Base-by-base conservation (phyloP, 2,888 invertebrate genomes). In the Perithous albicinctus region DNA sequence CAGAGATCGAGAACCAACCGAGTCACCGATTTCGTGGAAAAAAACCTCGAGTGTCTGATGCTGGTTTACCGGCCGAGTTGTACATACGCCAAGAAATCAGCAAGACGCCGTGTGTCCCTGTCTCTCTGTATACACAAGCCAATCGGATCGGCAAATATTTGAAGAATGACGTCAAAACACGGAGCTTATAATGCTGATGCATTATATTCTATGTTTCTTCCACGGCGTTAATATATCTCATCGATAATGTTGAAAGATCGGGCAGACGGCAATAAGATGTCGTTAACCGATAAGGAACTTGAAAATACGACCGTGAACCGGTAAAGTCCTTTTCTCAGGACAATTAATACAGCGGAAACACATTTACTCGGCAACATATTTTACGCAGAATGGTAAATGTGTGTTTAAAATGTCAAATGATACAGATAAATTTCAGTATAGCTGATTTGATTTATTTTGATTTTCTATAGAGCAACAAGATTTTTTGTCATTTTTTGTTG, bases 141-240 rank as follows among this genome's bases (percentile, higher is more conserved):
- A 84, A 85, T 84, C 84, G 73, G 78, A 84, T 86, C 77, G 80
- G 87, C 66, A 86, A 89, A 89, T 88, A 86, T 88, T 89, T 88
- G 85, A 85, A 81, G 80, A 86, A 82, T 88, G 88, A 89, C 88
- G 88, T 89, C 84, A 84, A 83, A n/a, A 38, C 74, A 18, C 64
- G 54, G 38, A 29, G 20, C 35, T 64, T 15, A 23, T 10, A 41
- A 8, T 6, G 12, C 54, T 15, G 54, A n/a, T n/a, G 29, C 18
- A 69, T 54, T 12, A 41, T 43, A 56, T 43, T 56, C 26, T 18
- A 26, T 26, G 29, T 59, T 70, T 12, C 41, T 70, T 29, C 7
- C 26, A 4, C 70, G 43, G 18, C 18, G 32, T 43, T 29, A n/a
- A n/a, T n/a, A 70, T 70, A 70, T 43, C 56, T 70, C 56, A 26